phyloP scores from a whole-genome alignment of 2,797 vertebrate species.

The Anabacerthia variegaticeps region DNA sequence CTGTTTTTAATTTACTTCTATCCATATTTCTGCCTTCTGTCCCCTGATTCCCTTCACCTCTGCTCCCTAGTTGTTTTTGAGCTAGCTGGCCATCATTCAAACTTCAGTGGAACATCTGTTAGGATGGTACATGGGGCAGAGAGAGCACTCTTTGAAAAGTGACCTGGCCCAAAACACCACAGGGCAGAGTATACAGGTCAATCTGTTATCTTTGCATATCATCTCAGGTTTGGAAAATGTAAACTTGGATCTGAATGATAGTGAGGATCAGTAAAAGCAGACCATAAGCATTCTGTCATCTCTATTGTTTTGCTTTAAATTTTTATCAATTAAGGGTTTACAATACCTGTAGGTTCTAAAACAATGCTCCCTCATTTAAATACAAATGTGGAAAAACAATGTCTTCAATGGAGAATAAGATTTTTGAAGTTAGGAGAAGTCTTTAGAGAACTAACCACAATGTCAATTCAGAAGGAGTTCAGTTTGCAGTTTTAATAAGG shows the following conservation, averaged over 20 bases:
- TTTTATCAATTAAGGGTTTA: background rate
- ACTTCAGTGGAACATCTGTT: background rate
- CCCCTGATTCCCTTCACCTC: background rate
- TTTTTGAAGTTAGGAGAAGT: background rate
- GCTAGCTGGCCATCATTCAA: background rate
- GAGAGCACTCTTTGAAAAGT: background rate
- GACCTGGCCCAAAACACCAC: background rate
- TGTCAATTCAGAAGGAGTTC: background rate
- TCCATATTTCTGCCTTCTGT: background rate
- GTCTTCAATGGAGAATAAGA: background rate
- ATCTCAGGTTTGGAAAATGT: background rate
- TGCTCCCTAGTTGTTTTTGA: background rate
- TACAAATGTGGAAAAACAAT: background rate
- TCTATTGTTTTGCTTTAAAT: background rate
- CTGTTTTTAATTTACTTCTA: background rate
- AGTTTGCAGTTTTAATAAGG: background rate
- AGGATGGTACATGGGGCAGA: fast-evolving
- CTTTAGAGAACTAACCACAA: background rate
- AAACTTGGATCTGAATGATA: background rate
- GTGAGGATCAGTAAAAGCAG: background rate
- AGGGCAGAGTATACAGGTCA: background rate
- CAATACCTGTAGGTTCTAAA: background rate
- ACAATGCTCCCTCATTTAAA: background rate
- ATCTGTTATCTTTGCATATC: background rate
- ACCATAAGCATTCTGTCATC: background rate